These are phyloP conservation scores for Tricholaema leucomelas DNA, from an alignment of 2,113 vertebrate genomes.

Conservation along the genomic window DNA sequence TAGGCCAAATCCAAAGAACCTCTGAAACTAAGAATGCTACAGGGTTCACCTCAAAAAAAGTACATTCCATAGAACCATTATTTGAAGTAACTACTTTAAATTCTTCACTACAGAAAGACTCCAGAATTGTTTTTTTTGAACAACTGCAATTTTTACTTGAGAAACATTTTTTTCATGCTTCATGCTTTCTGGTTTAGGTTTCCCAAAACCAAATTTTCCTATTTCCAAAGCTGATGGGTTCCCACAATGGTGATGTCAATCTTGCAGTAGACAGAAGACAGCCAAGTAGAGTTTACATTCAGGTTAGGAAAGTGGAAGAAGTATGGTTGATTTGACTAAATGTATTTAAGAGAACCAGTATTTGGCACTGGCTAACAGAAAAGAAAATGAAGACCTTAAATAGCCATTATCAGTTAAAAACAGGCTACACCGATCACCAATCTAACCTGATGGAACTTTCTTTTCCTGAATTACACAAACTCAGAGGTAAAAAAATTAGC, in stretches of 20 bases:
- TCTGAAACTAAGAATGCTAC: not conserved
- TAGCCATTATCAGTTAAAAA: not conserved
- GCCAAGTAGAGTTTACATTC: not conserved
- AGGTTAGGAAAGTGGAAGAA: not conserved
- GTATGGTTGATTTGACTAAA: not conserved
- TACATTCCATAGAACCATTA: not conserved
- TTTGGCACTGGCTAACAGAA: not conserved
- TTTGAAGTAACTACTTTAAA: not conserved
- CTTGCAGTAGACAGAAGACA: not conserved
- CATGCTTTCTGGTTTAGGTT: not conserved
- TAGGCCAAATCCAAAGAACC: not conserved
- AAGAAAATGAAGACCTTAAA: not conserved
- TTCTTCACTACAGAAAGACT: not conserved
- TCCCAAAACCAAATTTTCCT: not conserved
- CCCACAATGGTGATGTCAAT: not conserved
- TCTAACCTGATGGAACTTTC: not conserved
- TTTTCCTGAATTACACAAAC: not conserved
- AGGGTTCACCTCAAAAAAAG: accelerated
- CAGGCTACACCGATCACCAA: not conserved
- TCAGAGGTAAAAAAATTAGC: not conserved
- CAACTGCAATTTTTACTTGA: not conserved
- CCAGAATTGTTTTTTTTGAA: not conserved
- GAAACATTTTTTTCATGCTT: not conserved
- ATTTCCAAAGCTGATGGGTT: not conserved
- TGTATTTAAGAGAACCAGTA: not conserved